phyloP scores from a whole-genome alignment of 2,888 invertebrate species.

The Xanthorhoe spadicearia region DNA sequence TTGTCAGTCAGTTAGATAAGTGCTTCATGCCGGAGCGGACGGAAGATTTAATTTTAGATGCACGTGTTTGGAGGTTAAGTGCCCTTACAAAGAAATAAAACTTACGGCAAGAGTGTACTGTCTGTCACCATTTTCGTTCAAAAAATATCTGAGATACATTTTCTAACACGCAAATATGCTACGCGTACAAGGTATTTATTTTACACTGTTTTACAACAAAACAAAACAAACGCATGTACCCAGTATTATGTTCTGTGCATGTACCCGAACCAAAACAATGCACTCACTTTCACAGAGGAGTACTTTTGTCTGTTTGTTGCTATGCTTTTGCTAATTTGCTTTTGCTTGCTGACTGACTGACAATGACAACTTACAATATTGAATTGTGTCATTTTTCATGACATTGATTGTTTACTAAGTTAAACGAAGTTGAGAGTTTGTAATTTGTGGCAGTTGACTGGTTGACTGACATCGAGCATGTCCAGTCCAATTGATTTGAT shows the following conservation, averaged over 20 bases:
- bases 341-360: not conserved
- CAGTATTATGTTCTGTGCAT: too few species aligned
- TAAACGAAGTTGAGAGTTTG: too few species aligned
- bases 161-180: conserved; percentile 25
- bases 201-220: not conserved
- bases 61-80: conserved; percentile 51
- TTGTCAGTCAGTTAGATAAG: too few species aligned
- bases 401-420: too few species aligned
- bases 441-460: too few species aligned
- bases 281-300: too few species aligned
- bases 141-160: conserved; percentile 82
- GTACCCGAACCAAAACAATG: not conserved
- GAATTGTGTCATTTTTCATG: too few species aligned
- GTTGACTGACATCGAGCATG: not conserved
- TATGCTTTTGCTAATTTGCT: not conserved
- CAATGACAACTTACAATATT: not conserved
- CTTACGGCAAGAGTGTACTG: conserved; percentile 94
- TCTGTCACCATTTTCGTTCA: conserved; percentile 91
- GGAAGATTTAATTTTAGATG: too few species aligned
- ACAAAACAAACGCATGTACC: too few species aligned
- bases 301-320: too few species aligned
- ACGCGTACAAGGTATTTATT: not conserved
- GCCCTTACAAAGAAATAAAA: conserved; percentile 10
- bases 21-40: not conserved
- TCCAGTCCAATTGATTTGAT: conserved; percentile 1